Conservation (phyloP, 2,797 vertebrate genomes). For the Rallus crepitans region DNA sequence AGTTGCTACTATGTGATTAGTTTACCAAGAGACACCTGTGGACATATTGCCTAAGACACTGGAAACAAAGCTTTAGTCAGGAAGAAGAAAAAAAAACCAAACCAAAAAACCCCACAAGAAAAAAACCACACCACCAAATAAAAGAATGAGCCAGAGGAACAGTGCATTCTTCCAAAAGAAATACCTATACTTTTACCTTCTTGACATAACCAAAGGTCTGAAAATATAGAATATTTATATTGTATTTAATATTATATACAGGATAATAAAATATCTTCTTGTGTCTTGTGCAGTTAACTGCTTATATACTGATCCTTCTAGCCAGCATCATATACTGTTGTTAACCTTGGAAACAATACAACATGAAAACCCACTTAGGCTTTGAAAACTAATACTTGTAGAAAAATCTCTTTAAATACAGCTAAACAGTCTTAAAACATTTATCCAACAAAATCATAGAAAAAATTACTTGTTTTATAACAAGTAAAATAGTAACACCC, state of each 20-base stretch:
- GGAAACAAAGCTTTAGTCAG: not conserved
- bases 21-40: not conserved
- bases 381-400: not conserved
- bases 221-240: not conserved
- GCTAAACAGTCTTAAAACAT: not conserved
- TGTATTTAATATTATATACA: too few species aligned
- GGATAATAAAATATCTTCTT: not conserved
- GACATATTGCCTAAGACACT: not conserved
- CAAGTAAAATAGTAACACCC: not conserved
- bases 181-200: not conserved
- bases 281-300: not conserved
- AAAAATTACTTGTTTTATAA: not conserved
- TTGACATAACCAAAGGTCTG: not conserved
- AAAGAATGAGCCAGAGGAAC: not conserved
- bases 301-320: not conserved
- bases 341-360: not conserved
- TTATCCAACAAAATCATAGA: not conserved
- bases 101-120: not conserved
- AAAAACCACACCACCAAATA: not conserved
- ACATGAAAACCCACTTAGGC: not conserved
- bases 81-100: not conserved
- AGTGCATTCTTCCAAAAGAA: not conserved
- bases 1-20: not conserved
- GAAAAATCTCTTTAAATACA: not conserved
- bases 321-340: not conserved